Base-by-base conservation (phyloP, 2,113 vertebrate genomes). In the Mobula hypostoma region DNA sequence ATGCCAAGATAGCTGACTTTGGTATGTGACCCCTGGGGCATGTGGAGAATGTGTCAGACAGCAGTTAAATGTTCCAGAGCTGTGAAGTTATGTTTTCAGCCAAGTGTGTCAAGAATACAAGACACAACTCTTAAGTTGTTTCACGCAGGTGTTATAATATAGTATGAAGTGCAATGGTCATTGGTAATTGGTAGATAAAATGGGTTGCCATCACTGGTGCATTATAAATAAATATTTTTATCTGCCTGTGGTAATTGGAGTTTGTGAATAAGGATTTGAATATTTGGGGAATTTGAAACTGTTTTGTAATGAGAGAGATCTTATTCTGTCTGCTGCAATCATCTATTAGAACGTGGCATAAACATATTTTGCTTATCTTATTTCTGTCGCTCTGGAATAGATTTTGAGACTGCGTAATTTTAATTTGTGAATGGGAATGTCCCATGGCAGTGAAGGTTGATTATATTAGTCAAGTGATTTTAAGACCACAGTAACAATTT, bases 1-100 rank as follows among this genome's bases (percentile, higher is more conserved):
- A 99, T 32, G 98, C 99, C 94, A 99, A 99, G 97, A 99, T 99
- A 77, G 99, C 99, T 0, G 99, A 99, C 96, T 99, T 99, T 94
- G 99, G 99, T 99, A 97, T 36, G 97, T 96, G 94, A 94, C 95
- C 95, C 95, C 87, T 9, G 94, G 77, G 94, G 94, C 94, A 94
- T 78, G 95, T 68, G 95, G 56, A 95, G 94, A 77, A 79, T 94
- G 63, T 24, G 94, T 58, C 85, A 66, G 85, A n/a, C 85, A 66
- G 85, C 15, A 66, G 85, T 29, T 68, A 90, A 66, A 56, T 88
- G 11, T n/a, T 63, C 58, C 58, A 88, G 83, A 63, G 83, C 29
- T 63, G 21, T 7, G 24, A 88, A 63, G 29, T 61, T 12, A 40
- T 21, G 80, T 83, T 48, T 85, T 19, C 82, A 58, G 9, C 82